Conservation (phyloP, 2,888 invertebrate species). For the Pseudococcus jackbeardsleyi region DNA sequence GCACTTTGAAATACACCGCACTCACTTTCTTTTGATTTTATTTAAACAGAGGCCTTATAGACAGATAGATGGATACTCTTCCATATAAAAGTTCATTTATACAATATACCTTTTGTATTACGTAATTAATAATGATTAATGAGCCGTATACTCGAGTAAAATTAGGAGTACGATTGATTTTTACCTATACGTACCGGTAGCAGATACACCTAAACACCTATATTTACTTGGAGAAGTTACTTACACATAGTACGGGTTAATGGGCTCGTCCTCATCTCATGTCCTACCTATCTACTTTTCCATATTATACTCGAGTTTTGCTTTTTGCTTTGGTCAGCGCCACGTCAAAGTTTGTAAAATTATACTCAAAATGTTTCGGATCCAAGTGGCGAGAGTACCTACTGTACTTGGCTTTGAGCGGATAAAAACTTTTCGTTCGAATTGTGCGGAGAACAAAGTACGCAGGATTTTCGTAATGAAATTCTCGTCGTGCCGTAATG, state of each 20-base stretch:
- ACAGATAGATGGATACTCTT: background rate
- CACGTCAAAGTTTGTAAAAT: conserved; percentile 26
- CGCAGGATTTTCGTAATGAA: background rate
- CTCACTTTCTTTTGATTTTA: conserved; percentile 7
- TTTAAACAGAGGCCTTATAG: background rate
- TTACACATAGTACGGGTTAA: background rate
- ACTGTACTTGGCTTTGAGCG: background rate
- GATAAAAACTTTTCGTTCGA: conserved; percentile 4
- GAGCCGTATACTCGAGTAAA: background rate
- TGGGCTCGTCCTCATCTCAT: too few relatives aligned
- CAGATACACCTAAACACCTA: background rate
- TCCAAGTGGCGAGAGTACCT: background rate
- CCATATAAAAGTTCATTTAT: background rate
- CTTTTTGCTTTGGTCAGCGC: background rate
- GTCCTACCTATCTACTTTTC: too few relatives aligned
- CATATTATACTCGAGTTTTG: background rate
- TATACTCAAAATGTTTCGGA: background rate
- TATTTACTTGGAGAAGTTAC: background rate
- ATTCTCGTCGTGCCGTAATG: background rate
- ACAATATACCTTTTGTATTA: background rate
- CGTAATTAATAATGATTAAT: conserved; percentile 29
- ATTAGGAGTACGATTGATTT: conserved; percentile 24
- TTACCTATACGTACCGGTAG: background rate
- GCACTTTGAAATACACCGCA: background rate
- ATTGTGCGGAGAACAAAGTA: background rate